Evolutionary conservation across 1,140 invertebrate species (phyloP).

Genomic region (Andricus grossulariae): DNA sequence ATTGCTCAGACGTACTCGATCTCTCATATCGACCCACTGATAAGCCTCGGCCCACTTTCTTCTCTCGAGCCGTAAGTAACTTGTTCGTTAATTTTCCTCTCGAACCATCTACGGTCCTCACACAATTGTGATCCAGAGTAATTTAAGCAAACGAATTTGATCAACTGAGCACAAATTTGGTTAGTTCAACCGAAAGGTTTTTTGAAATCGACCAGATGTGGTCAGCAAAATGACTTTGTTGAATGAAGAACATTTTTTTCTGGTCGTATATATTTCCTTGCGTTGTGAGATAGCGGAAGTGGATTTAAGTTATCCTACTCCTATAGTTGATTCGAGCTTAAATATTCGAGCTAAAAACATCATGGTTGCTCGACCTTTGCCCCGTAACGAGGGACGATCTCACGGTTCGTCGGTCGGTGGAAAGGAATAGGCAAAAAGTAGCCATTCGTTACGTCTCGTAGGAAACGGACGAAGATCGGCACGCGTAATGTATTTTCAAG

Average conservation of each 20-base stretch:
- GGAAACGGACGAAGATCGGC: constrained; percentile 41
- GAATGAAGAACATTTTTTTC: too few relatives aligned
- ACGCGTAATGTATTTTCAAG: constrained; percentile 56
- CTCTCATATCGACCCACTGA: not conserved
- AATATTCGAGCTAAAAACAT: not conserved
- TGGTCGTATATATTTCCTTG: too few relatives aligned
- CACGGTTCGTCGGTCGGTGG: constrained; percentile 35
- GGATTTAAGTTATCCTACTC: too few relatives aligned
- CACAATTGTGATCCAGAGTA: too few relatives aligned
- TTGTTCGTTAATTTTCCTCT: not conserved
- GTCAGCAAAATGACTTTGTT: too few relatives aligned
- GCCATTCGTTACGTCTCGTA: constrained; percentile 41
- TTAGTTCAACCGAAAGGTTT: too few relatives aligned
- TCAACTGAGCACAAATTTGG: too few relatives aligned
- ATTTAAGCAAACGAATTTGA: too few relatives aligned
- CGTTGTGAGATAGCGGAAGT: too few relatives aligned
- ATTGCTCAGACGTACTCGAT: constrained; percentile 1
- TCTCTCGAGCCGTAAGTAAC: not conserved
- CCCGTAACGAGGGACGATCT: constrained; percentile 47
- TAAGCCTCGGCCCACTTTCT: not conserved
- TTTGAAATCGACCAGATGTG: too few relatives aligned
- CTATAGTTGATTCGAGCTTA: not conserved
- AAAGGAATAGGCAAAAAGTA: constrained; percentile 33
- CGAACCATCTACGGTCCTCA: too few relatives aligned
- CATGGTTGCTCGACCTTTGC: constrained; percentile 11